phyloP scores from a whole-genome alignment of 2,113 vertebrate genomes.

The Amblyopsis rosae region DNA sequence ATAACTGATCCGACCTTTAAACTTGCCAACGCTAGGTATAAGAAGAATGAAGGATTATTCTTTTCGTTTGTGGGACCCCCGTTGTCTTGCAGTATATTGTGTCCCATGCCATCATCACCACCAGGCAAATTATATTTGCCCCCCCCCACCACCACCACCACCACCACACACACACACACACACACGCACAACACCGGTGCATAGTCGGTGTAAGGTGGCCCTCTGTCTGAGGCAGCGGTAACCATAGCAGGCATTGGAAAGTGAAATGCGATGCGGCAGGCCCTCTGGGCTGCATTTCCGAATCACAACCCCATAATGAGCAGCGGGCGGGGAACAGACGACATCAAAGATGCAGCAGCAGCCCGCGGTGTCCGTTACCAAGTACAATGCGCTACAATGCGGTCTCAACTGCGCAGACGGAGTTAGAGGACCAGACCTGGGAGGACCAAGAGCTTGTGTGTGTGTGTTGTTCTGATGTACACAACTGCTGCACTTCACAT shows the following conservation, averaged over 20 bases:
- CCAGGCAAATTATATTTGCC: conserved; percentile 37
- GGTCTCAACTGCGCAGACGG: conserved; percentile 42
- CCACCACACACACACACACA: neutral
- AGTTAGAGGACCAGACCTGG: conserved; percentile 4
- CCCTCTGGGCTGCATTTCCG: conserved; percentile 66
- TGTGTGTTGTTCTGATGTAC: neutral
- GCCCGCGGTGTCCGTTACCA: conserved; percentile 67
- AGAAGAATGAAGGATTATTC: too few relatives aligned
- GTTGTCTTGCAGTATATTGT: neutral
- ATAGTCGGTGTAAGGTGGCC: conserved; percentile 52
- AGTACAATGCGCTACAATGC: conserved; percentile 43
- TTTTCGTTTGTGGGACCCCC: too few relatives aligned
- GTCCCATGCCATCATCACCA: too few relatives aligned
- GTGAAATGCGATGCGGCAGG: conserved; percentile 75
- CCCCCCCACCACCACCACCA: neutral
- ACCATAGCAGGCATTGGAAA: conserved; percentile 80
- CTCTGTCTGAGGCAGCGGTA: conserved; percentile 75
- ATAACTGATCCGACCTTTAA: neutral
- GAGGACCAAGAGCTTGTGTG: conserved; percentile 13
- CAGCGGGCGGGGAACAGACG: conserved; percentile 61
- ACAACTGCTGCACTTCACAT: neutral
- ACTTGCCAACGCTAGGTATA: too few relatives aligned
- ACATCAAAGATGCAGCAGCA: conserved; percentile 78
- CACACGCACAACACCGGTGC: too few relatives aligned
- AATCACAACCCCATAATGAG: conserved; percentile 79